Evolutionary conservation across 2,797 vertebrate species (phyloP).

Genomic region (Trachurus trachurus): DNA sequence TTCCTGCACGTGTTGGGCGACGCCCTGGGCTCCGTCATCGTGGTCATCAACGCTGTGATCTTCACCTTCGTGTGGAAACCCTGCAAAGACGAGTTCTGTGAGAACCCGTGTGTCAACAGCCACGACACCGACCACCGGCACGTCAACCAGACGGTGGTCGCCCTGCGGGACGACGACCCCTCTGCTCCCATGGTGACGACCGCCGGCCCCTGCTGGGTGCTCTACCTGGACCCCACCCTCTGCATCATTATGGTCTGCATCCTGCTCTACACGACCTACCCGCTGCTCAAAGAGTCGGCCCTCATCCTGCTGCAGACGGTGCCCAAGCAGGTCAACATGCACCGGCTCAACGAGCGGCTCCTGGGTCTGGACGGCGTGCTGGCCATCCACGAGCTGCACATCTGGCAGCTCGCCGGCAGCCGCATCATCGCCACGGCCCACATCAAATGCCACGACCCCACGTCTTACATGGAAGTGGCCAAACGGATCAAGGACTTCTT

Average conservation of each 20-base stretch:
- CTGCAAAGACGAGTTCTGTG: conserved; percentile 84
- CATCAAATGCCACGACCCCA: conserved; percentile 97
- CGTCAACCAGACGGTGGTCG: conserved; percentile 84
- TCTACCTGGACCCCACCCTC: conserved; percentile 95
- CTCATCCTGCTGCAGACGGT: conserved; percentile 99
- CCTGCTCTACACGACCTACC: conserved; percentile 97
- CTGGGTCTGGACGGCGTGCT: conserved; percentile 92
- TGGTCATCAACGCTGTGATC: conserved; percentile 93
- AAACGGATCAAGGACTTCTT: conserved; percentile 98
- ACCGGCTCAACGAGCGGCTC: conserved; percentile 91
- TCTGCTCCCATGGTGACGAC: neutral
- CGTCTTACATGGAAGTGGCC: conserved; percentile 97
- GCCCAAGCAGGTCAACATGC: conserved; percentile 97
- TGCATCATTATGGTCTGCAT: conserved; percentile 97
- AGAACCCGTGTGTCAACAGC: conserved; percentile 88
- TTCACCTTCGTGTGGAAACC: conserved; percentile 94
- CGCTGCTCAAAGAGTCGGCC: conserved; percentile 96
- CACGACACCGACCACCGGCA: conserved; percentile 83
- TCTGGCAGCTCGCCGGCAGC: conserved; percentile 98
- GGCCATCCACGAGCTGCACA: conserved; percentile 97
- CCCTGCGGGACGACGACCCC: conserved; percentile 42
- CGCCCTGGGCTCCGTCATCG: conserved; percentile 97
- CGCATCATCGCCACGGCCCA: conserved; percentile 98
- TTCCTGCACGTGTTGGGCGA: conserved; percentile 98
- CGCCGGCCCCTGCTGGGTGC: conserved; percentile 96